Evolutionary conservation across 2,888 invertebrate genomes (phyloP), one percentile per base, ranked within the genome.

Genomic region (Aspidapion aeneum): DNA sequence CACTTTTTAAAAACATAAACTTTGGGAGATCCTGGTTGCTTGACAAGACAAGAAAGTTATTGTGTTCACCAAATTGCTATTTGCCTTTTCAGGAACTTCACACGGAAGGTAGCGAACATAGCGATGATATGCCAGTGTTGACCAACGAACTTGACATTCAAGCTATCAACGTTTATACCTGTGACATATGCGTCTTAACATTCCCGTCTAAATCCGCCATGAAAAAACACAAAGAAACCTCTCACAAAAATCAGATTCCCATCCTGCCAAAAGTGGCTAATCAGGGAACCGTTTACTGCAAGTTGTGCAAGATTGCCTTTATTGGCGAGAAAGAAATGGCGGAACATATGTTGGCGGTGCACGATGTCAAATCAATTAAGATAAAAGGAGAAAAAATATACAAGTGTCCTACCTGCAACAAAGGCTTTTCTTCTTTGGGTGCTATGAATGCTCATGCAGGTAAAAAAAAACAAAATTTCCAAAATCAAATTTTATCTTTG

Each of bases 401-500:
- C 21, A 63, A 63, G 21, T 89, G 89, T 69, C 84, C 85, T 69
- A 80, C 88, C 55, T 90, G 89, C 69, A 84, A 84, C 1, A 89
- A 88, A 71, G 81, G 81, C 0, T 84, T 88, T 63, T 81, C 80
- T 63, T 85, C 86, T 0, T 83, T 85, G 0, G 76, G 83, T 2
- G 88, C 88, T 17, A 74, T 89, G 55, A 85, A 85, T 61, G 87
- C 80, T 75, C 89, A 84, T 77, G 85, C 75, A 77, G 35, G 35
- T 35, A 35, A 35, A 12, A 35, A n/a, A n/a, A n/a, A n/a, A n/a
- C n/a, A n/a, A n/a, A n/a, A n/a, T n/a, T n/a, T n/a, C n/a, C n/a
- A n/a, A n/a, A n/a, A n/a, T n/a, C n/a, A n/a, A n/a, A n/a, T n/a
- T n/a, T n/a, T n/a, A n/a, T n/a, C n/a, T n/a, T n/a, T n/a, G n/a